Base-by-base conservation (phyloP, 23 tunicate species). In the Ciona savignyi region DNA sequence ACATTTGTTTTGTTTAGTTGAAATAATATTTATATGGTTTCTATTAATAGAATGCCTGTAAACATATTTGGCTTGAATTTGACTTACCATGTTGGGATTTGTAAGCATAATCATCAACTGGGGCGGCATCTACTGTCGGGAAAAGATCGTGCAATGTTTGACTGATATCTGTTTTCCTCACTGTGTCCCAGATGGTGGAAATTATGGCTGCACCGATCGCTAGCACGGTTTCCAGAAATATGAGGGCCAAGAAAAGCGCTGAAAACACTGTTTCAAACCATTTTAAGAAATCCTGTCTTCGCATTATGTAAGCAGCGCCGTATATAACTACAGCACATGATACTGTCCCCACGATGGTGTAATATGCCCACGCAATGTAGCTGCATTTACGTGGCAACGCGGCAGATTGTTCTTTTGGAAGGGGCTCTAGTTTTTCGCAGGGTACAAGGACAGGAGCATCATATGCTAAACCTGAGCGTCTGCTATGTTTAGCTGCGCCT, bases 341-440 rank as follows among this genome's bases (percentile, higher is more conserved):
- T 19, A 31, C 48, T 29, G 73, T 0, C 0, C 35, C 11, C 0
- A 67, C 29, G 25, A 65, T 6, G 42, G 61, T 28, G 76, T 81
- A 88, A 32, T 88, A 88, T 27, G 73, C 28, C 87, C 81, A 82
- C 21, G 84, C 96, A 11, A 88, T 4, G 23, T 77, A 64, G 25
- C 64, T 70, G 35, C 87, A 88, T 27, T 72, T 56, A 1, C 80
- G 80, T 2, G 96, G 96, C 33, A 88, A 69, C 1, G 73, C 70
- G 21, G 72, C 83, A 30, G 60, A 34, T 4, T 71, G 30, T 6
- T 32, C 27, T 27, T 62, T 73, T 3, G 80, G 87, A 19, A 82
- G 66, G 3, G 96, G 87, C 19, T 82, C 87, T 0, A 88, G 87
- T 67, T 82, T 88, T 76, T 88, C 96, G 65, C 96, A 88, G 22